Evolutionary conservation across 2,113 vertebrate genomes (phyloP).

Genomic region (Chauna torquata): DNA sequence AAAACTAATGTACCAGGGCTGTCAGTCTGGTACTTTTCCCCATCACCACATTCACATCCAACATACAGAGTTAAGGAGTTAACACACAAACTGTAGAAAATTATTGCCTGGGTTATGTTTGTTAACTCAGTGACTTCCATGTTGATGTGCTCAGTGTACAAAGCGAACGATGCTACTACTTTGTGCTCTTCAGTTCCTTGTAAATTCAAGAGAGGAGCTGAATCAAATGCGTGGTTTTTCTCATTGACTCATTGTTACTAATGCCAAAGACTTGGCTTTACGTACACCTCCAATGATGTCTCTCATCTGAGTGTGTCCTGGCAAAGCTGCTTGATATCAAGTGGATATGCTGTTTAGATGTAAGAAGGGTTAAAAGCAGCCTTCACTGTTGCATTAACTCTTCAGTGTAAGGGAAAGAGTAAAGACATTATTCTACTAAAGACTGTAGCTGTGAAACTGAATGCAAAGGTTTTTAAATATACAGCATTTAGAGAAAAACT

Average conservation of each 20-base stretch:
- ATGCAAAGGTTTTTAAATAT: background rate
- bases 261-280: background rate
- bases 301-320: background rate
- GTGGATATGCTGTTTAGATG: background rate
- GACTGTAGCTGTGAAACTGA: background rate
- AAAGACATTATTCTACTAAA: background rate
- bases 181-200: background rate
- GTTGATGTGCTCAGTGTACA: background rate
- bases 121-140: background rate
- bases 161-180: background rate
- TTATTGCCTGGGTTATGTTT: background rate
- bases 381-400: background rate
- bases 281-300: background rate
- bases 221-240: background rate
- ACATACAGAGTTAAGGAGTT: background rate
- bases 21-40: background rate
- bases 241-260: background rate
- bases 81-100: background rate
- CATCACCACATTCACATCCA: background rate
- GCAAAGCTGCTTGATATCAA: background rate
- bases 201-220: background rate
- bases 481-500: background rate
- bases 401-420: background rate
- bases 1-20: background rate
- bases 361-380: background rate